These are phyloP conservation scores for Acinonyx jubatus DNA, from an alignment of 2,113 vertebrate genomes.

Conservation along the genomic window DNA sequence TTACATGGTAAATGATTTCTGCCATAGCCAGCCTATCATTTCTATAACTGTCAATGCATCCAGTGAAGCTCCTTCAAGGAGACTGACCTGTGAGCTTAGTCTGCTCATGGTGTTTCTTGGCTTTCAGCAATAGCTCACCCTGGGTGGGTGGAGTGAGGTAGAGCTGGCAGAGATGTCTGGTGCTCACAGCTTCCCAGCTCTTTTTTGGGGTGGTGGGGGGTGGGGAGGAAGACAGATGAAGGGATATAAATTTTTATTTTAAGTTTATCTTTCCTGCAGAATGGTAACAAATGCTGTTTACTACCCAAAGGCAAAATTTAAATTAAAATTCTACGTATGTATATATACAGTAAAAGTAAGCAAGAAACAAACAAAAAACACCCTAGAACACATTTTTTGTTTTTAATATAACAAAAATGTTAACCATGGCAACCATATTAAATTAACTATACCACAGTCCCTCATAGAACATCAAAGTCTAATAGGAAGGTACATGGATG, in stretches of 20 bases:
- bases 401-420: constrained; percentile 81
- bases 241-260: constrained; percentile 65
- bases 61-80: fast-evolving
- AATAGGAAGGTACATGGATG: constrained; percentile 16
- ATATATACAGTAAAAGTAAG: constrained; percentile 68
- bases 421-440: constrained; percentile 84
- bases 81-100: fast-evolving
- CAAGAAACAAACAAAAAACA: constrained; percentile 12
- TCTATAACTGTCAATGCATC: not conserved
- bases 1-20: not conserved
- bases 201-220: not conserved
- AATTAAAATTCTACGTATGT: constrained; percentile 81
- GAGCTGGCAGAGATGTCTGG: not conserved
- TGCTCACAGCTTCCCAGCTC: not conserved
- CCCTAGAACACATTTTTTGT: constrained; percentile 77
- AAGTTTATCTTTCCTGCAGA: constrained; percentile 64
- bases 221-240: not conserved
- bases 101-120: not conserved
- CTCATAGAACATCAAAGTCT: constrained; percentile 75
- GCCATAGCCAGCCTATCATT: not conserved
- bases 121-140: not conserved
- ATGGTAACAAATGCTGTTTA: constrained; percentile 64
- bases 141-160: not conserved
- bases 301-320: constrained; percentile 77
- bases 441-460: constrained; percentile 71